These are phyloP conservation scores for Eupithecia dodoneata DNA, from an alignment of 2,888 invertebrate genomes.

Conservation along the genomic window DNA sequence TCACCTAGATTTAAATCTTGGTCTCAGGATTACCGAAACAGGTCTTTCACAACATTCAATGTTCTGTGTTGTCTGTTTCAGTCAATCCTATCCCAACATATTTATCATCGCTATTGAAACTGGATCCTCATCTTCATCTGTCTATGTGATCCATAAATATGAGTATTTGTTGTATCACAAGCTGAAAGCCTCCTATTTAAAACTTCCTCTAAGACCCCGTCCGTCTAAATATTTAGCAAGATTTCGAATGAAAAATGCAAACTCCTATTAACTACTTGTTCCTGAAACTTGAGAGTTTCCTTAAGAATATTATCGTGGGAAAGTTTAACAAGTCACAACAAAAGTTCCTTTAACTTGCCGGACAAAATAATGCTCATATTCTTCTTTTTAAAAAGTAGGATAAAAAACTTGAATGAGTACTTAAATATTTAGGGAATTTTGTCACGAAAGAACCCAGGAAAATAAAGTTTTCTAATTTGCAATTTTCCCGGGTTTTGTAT, in stretches of 20 bases:
- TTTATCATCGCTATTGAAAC: neutral
- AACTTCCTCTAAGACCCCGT: conserved; percentile 14
- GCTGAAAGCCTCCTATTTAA: conserved; percentile 1
- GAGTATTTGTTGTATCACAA: neutral
- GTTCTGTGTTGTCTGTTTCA: too few relatives aligned
- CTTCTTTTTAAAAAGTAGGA: conserved; percentile 1
- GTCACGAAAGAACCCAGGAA: conserved; percentile 4
- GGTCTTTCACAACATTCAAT: too few relatives aligned
- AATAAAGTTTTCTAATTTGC: conserved; percentile 14
- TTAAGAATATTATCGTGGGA: conserved; percentile 50
- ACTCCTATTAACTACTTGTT: conserved; percentile 48
- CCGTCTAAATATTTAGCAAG: conserved; percentile 44
- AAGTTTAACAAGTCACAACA: conserved; percentile 48
- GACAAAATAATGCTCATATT: conserved; percentile 27
- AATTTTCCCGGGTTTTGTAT: conserved; percentile 3
- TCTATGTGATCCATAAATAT: neutral
- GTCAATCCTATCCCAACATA: too few relatives aligned
- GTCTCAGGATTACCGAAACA: too few relatives aligned
- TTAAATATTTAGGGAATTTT: conserved; percentile 15
- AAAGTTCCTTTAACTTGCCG: conserved; percentile 39
- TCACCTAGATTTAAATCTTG: too few relatives aligned
- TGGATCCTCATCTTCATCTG: too few relatives aligned
- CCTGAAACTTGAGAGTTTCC: conserved; percentile 48
- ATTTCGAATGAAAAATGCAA: conserved; percentile 50
- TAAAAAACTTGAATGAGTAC: conserved; percentile 10